Conservation (phyloP, 1,140 invertebrate genomes). For the Drosophila azteca region DNA sequence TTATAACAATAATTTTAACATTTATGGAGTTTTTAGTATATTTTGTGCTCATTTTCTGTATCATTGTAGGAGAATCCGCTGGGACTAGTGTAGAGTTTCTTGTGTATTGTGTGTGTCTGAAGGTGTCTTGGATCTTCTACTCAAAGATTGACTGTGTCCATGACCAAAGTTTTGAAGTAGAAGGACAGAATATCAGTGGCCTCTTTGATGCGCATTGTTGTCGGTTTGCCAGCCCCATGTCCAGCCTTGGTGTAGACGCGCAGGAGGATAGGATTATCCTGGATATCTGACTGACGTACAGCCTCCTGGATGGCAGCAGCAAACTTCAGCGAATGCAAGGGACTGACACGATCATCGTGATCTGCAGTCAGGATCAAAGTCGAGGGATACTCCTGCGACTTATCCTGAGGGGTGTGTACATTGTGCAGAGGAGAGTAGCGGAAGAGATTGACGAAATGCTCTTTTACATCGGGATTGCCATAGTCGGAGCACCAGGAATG, state of each 20-base stretch:
- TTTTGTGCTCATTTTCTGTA: too few species aligned
- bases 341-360: constrained; percentile 99
- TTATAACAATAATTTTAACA: too few species aligned
- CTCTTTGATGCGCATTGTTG: constrained; percentile 91
- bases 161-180: constrained; percentile 89
- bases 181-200: constrained; percentile 94
- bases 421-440: constrained; percentile 99
- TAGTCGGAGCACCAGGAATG: constrained; percentile 98
- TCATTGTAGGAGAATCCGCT: too few species aligned
- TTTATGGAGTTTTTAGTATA: too few species aligned
- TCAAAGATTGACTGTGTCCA: constrained; percentile 61
- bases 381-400: constrained; percentile 92
- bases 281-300: constrained; percentile 86
- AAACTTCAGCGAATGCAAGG: constrained; percentile 97
- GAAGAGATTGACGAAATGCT: constrained; percentile 94
- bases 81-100: too few species aligned
- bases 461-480: constrained; percentile 93
- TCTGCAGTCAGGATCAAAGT: constrained; percentile 96
- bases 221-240: constrained; percentile 98
- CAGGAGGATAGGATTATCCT: constrained; percentile 94
- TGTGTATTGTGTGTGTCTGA: too few species aligned
- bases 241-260: constrained; percentile 97
- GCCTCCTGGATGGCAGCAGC: constrained; percentile 95
- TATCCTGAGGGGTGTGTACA: constrained; percentile 87
- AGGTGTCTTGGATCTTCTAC: not conserved